Percentiles rank a stretch among this genome's conserved stretches.
Evolutionary conservation across 2,797 vertebrate species (phyloP).

Genomic region (Hypotaenidia philippensis): DNA sequence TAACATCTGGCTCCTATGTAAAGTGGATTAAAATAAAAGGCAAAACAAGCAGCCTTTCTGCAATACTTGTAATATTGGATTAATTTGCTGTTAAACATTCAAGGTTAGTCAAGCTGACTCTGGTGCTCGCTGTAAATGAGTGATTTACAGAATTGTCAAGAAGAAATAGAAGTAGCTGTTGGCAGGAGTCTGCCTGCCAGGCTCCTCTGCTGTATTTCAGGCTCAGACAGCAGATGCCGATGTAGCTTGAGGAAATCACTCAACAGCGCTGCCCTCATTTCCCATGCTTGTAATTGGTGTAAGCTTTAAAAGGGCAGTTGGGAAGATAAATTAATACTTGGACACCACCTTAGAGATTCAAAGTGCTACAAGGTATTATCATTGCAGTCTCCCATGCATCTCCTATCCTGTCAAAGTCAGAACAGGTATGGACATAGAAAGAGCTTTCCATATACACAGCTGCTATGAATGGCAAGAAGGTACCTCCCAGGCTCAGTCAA

Average conservation of each 20-base stretch:
- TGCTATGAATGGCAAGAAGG: not conserved
- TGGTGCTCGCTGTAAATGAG: not conserved
- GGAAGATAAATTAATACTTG: conserved; percentile 6
- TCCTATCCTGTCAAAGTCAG: not conserved
- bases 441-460: not conserved
- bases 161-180: conserved; percentile 12
- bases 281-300: not conserved
- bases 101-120: not conserved
- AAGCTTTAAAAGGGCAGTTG: not conserved
- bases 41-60: not conserved
- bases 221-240: not conserved
- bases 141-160: not conserved
- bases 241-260: conserved; percentile 32
- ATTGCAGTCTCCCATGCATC: not conserved
- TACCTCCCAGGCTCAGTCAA: not conserved
- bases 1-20: not conserved
- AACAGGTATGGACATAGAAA: not conserved
- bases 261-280: not conserved
- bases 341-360: not conserved
- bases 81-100: not conserved
- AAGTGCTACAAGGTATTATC: not conserved
- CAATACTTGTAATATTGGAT: not conserved
- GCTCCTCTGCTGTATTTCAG: not conserved
- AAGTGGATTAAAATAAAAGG: conserved; percentile 6
- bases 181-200: not conserved